Evolutionary conservation across 2,797 vertebrate genomes (phyloP).

Genomic region (Liasis olivaceus): DNA sequence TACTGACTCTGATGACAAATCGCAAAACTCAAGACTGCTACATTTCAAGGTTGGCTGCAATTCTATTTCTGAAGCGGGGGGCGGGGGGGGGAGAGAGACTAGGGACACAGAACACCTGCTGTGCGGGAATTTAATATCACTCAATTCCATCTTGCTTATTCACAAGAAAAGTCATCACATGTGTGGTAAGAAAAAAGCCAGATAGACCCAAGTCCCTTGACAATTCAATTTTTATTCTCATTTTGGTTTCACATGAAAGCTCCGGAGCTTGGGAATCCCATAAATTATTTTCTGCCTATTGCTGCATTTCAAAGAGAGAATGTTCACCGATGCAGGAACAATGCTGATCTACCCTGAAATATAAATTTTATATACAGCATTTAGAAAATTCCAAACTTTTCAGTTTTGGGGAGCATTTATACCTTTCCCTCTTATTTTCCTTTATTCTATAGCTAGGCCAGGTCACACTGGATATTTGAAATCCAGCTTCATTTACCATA

Average conservation of each 20-base stretch:
- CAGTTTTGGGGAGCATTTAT: background rate
- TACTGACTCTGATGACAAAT: conserved; percentile 40
- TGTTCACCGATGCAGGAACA: background rate
- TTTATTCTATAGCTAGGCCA: background rate
- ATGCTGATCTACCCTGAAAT: background rate
- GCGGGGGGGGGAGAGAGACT: background rate
- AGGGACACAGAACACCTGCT: conserved; percentile 63
- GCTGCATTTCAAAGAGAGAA: background rate
- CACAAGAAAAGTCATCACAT: conserved; percentile 48
- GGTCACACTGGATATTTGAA: background rate
- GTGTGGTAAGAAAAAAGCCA: conserved; percentile 61
- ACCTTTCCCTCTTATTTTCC: background rate
- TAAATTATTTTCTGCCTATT: conserved; percentile 34
- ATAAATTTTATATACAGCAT: background rate
- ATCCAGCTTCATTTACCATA: background rate
- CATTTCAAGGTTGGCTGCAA: conserved; percentile 57
- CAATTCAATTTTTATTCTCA: conserved; percentile 48
- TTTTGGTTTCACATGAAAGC: conserved; percentile 46
- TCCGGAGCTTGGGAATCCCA: conserved; percentile 33
- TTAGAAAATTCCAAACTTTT: conserved; percentile 11
- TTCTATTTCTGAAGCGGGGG: conserved; percentile 50
- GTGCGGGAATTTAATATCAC: conserved; percentile 43
- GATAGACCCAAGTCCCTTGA: conserved; percentile 30
- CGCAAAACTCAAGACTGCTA: conserved; percentile 54
- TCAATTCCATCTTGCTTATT: conserved; percentile 49